phyloP scores from a whole-genome alignment of 2,888 invertebrate species.

The Melipona beecheii region DNA sequence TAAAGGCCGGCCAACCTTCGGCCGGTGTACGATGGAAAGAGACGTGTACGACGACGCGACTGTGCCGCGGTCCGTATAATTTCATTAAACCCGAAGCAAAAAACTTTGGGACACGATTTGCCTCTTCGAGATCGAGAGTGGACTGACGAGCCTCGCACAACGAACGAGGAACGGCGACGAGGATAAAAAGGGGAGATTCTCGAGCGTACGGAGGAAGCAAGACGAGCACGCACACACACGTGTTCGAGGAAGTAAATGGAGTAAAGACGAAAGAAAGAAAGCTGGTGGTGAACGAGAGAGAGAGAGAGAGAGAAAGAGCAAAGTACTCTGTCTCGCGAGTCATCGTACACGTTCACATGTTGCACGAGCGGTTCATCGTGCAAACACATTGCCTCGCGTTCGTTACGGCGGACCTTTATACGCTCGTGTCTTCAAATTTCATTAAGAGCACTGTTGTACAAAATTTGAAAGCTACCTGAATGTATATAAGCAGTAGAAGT shows the following conservation, averaged over 20 bases:
- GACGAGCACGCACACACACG: background rate
- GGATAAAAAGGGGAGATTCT: background rate
- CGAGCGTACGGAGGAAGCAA: slow-evolving; percentile 1
- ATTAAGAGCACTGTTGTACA: background rate
- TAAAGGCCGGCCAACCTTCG: slow-evolving; percentile 39
- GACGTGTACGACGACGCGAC: background rate
- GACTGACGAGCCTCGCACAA: slow-evolving; percentile 55
- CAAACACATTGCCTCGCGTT: background rate
- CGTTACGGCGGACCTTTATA: no score
- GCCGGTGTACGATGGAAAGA: background rate
- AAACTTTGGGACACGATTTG: slow-evolving; percentile 66
- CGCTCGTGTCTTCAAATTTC: background rate
- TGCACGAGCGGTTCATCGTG: background rate
- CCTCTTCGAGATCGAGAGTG: slow-evolving; percentile 77
- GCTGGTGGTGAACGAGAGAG: slow-evolving; percentile 29
- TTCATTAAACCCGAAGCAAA: slow-evolving; percentile 66
- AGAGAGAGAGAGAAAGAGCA: background rate
- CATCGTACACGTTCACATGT: slow-evolving; percentile 51
- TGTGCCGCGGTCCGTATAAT: slow-evolving; percentile 50
- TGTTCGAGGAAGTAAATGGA: background rate
- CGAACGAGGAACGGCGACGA: slow-evolving; percentile 5
- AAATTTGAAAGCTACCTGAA: no score
- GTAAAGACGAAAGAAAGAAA: slow-evolving; percentile 31
- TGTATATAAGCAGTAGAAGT: no score
- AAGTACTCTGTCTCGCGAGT: slow-evolving; percentile 59